Evolutionary conservation across 1,140 invertebrate species (phyloP), one percentile per base, ranked within the genome.

Genomic region (Anadara kagoshimensis): DNA sequence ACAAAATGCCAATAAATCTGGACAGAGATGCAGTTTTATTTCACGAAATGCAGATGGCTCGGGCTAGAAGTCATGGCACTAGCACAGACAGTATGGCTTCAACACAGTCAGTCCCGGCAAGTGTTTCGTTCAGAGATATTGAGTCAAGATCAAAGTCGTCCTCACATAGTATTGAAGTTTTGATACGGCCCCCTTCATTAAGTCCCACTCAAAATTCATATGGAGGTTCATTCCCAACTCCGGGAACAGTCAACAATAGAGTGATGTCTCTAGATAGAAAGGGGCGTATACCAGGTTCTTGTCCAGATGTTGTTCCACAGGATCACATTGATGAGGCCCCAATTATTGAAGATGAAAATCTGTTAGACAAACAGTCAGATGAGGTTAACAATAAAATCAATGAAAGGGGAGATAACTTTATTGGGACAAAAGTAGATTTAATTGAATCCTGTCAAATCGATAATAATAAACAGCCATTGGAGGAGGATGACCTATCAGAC

Each of bases 1-100:
- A 84, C 43, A 82, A 79, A 53, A 78, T 77, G 22, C 78, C 80
- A 18, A 67, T 81, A 36, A 77, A 82, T 75, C 80, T 87, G 56
- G 85, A 87, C 70, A 72, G 85, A 16, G 85, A 87, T 79, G 85
- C 85, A n/a, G 69, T 87, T 18, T 64, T 87, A 36, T 87, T 87
- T 68, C 83, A 87, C 71, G 80, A 86, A 63, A 86, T 86, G 85
- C 83, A 86, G 69, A 75, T 86, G 73, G 79, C 82, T 4, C 51
- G 83, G 22, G 79, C 79, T 16, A 81, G 80, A 51, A 71, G 64
- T 41, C 73, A 80, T 11, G 74, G 74, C 26, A 69, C 77, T 18
- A 86, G 83, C 58, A 82, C 66, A 53, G 75, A 79, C 36, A 85
- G 84, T 63, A 80, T 87, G 14, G 82, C 82, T 57, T 85, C 85